Evolutionary conservation across 2,797 vertebrate species (phyloP), one percentile per base, ranked within the genome.

Genomic region (Orestias chungarensis): DNA sequence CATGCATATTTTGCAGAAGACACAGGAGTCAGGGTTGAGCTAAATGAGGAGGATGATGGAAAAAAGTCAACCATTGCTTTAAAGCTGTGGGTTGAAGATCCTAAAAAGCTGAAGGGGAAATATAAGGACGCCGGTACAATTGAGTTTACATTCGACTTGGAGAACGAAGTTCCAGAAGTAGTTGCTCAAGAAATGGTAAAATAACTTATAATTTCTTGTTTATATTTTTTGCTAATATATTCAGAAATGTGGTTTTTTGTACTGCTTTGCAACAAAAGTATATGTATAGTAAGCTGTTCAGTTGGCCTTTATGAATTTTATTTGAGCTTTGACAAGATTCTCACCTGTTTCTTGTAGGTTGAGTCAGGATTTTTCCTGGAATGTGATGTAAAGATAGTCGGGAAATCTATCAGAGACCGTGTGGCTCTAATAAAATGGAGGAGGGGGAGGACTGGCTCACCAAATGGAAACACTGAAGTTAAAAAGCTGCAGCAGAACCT

Each of bases 1-100:
- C 98, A 99, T 69, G 97, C 96, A 82, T 99, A 98, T 94, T 99
- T 99, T 83, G 98, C 98, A 7, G 98, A 99, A 92, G 97, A 99
- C 91, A 99, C 98, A 0, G 98, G 98, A 2, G 97, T 99, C 88
- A 94, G 98, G 89, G 98, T 99, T 85, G 98, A 99, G 93, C 96
- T 99, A 68, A 97, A 98, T 0, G 98, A 99, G 89, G 98, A 99
- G 81, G 98, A 99, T 70, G 96, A 99, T 68, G 96, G 98, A 81
- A 94, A 95, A 82, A 99, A 99, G 91, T 93, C 95, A 9, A 95
- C 96, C 68, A 99, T 99, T 66, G 98, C 96, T 71, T 94, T 99
- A 82, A 96, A 98, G 92, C 95, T 99, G 82, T 99, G 98, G 97
- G 97, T 99, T 12, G 97, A 99, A 93, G 98, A 99, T 89, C 93